These are phyloP conservation scores for Alosa alosa DNA, from an alignment of 2,113 vertebrate genomes.

Conservation along the genomic window DNA sequence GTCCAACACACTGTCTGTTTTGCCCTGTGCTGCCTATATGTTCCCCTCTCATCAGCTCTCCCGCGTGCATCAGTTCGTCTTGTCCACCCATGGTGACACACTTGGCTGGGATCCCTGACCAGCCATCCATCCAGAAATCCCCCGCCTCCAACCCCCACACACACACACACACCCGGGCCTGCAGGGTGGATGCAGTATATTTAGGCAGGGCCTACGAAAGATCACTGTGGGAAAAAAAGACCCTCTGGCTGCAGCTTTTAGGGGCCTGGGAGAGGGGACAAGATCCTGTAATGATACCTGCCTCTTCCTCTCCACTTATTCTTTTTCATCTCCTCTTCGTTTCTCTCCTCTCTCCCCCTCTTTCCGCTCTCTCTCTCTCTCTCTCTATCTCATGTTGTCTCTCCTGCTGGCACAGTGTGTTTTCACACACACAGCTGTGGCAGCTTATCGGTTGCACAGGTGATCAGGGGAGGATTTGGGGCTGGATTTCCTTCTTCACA, in stretches of 20 bases:
- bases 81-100: slow-evolving; percentile 51
- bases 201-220: slow-evolving; percentile 42
- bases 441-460: neutral
- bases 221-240: slow-evolving; percentile 45
- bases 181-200: slow-evolving; percentile 39
- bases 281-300: slow-evolving; percentile 45
- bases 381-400: neutral
- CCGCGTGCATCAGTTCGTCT: neutral
- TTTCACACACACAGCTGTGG: neutral
- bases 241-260: slow-evolving; percentile 22
- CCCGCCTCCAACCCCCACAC: slow-evolving; percentile 20
- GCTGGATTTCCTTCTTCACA: neutral
- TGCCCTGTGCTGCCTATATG: neutral
- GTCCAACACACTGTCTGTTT: neutral
- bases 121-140: slow-evolving; percentile 20
- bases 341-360: neutral
- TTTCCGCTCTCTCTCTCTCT: neutral
- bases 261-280: slow-evolving; percentile 20
- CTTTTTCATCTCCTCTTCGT: neutral
- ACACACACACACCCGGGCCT: neutral
- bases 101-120: slow-evolving; percentile 44
- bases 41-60: neutral
- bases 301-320: slow-evolving; percentile 19
- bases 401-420: neutral
- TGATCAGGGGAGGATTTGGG: slow-evolving; percentile 1